phyloP scores from a whole-genome alignment of 2,888 invertebrate genomes.

The Microctonus hyperodae region DNA sequence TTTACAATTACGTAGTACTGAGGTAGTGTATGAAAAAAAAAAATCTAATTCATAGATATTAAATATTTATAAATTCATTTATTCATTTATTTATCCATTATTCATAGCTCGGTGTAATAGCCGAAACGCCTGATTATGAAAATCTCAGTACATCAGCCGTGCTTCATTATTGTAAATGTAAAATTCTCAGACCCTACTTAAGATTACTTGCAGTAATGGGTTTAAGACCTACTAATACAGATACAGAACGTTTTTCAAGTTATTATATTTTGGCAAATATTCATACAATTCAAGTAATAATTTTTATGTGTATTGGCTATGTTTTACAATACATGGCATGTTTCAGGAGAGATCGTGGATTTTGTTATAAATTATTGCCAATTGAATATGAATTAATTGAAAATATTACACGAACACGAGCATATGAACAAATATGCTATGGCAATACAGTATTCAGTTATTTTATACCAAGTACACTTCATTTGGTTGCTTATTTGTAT shows the following conservation, averaged over 20 bases:
- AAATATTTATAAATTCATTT: too few relatives aligned
- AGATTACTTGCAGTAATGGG: slow-evolving; percentile 78
- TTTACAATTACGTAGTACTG: slow-evolving; percentile 56
- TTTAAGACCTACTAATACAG: slow-evolving; percentile 73
- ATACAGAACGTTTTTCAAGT: slow-evolving; percentile 69
- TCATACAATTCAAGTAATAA: slow-evolving; percentile 73
- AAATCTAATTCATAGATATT: slow-evolving; percentile 17
- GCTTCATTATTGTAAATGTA: slow-evolving; percentile 81
- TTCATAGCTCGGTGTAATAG: slow-evolving; percentile 73
- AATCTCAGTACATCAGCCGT: slow-evolving; percentile 80
- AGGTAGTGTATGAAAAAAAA: slow-evolving; percentile 46
- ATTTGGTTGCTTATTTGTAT: slow-evolving; percentile 76
- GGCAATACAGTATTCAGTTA: slow-evolving; percentile 77
- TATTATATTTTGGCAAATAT: slow-evolving; percentile 71
- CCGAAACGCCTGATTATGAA: slow-evolving; percentile 72
- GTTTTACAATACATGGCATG: slow-evolving; percentile 81
- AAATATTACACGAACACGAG: slow-evolving; percentile 59
- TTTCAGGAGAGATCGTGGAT: slow-evolving; percentile 78
- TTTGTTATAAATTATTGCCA: slow-evolving; percentile 67
- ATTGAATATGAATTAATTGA: slow-evolving; percentile 40
- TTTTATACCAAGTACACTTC: slow-evolving; percentile 75
- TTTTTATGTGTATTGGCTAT: slow-evolving; percentile 76
- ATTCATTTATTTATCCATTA: too few relatives aligned
- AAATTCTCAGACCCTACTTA: slow-evolving; percentile 81
- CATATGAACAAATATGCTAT: slow-evolving; percentile 72